Evolutionary conservation across 2,888 invertebrate genomes (phyloP), one percentile per base, ranked within the genome.

Genomic region (Chymomyza caudatula): DNA sequence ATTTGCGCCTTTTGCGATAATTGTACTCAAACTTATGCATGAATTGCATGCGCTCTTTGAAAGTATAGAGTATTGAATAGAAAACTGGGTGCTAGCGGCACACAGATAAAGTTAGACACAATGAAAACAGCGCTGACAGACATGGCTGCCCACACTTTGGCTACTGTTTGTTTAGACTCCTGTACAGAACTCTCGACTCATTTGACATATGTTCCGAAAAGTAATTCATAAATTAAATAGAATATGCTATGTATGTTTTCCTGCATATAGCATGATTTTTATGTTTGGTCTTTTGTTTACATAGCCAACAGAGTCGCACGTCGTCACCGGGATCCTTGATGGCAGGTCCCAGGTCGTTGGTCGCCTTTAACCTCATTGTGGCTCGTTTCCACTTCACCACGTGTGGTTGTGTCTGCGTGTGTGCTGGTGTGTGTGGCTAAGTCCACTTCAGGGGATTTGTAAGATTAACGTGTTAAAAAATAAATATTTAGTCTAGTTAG

Each of bases 381-480:
- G 44, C 44, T 74, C 60, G 62, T 17, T 20, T 17, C 11, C 51
- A 51, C 51, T 51, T 51, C 20, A 51, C 51, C 19, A 20, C 49
- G 17, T 49, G 71, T 60, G 29, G 51, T 23, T 78, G n/a, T n/a
- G n/a, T n/a, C n/a, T n/a, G n/a, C n/a, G n/a, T n/a, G n/a, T 11
- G 57, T 22, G 54, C 47, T 54, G 65, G 63, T 63, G 70, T 61
- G 42, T 57, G 66, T 47, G 51, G 60, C 60, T 63, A 11, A 65
- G 44, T 67, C 76, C 80, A 85, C 80, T 80, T 85, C 71, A 73
- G 67, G 67, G 76, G 76, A 86, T 82, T 84, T 82, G 81, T 83
- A 74, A 74, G 86, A 82, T 82, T 82, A 86, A 82, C 85, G 82
- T 82, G 86, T 86, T 86, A 78, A 82, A 85, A 86, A 86, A 84